Percentiles rank a stretch among this genome's conserved stretches.
Evolutionary conservation across 2,888 invertebrate genomes (phyloP).

Genomic region (Drosophila setosimentum): DNA sequence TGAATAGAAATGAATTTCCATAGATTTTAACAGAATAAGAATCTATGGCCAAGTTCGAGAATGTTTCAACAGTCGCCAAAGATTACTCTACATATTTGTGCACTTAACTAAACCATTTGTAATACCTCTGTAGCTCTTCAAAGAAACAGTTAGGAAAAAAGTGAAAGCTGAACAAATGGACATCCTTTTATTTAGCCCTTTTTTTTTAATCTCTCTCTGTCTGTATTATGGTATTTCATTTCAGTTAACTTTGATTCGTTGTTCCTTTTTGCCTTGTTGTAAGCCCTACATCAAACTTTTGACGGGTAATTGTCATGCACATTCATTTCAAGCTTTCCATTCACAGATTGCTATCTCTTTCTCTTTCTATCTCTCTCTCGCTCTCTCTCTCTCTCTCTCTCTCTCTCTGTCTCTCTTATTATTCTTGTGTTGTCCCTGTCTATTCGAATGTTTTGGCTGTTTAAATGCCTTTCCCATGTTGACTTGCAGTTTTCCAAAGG

Average conservation of each 20-base stretch:
- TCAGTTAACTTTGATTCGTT: constrained; percentile 40
- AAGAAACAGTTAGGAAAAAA: background rate
- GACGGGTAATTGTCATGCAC: constrained; percentile 75
- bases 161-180: constrained; percentile 19
- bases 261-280: constrained; percentile 26
- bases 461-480: constrained; percentile 64
- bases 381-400: background rate
- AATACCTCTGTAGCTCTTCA: no score
- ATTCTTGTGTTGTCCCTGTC: background rate
- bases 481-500: constrained; percentile 72
- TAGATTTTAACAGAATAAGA: background rate
- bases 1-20: background rate
- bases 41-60: background rate
- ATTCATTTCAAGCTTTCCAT: constrained; percentile 51
- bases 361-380: background rate
- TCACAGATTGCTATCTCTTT: constrained; percentile 31
- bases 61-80: background rate
- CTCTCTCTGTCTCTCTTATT: background rate
- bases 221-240: constrained; percentile 28
- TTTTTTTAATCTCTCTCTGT: constrained; percentile 1
- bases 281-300: constrained; percentile 70
- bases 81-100: background rate
- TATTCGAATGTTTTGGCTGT: constrained; percentile 19
- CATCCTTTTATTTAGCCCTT: constrained; percentile 35
- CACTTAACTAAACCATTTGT: background rate